phyloP scores from a whole-genome alignment of 2,113 vertebrate genomes.

The Laticauda colubrina region DNA sequence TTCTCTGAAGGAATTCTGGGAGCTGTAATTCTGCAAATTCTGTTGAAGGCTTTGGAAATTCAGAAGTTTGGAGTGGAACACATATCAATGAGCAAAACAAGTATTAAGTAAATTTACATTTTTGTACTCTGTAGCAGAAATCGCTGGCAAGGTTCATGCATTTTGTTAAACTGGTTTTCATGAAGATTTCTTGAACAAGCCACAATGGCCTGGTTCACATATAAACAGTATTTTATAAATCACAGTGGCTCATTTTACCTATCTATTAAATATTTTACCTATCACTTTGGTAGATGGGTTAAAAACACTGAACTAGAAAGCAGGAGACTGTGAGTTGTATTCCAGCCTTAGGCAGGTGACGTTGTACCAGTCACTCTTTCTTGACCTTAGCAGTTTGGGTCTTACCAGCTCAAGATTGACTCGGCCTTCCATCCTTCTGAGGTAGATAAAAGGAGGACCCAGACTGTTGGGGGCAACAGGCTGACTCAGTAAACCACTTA shows the following conservation, averaged over 20 bases:
- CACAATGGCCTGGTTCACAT: not conserved
- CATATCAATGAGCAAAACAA: not conserved
- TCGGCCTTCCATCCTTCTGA: too few relatives aligned
- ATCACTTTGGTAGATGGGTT: not conserved
- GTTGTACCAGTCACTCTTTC: not conserved
- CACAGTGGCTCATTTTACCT: not conserved
- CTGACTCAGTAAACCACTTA: too few relatives aligned
- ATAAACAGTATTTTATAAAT: not conserved
- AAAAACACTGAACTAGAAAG: not conserved
- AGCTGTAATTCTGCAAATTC: not conserved
- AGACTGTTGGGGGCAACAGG: too few relatives aligned
- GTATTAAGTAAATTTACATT: not conserved
- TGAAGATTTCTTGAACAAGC: not conserved
- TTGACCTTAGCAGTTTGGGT: not conserved
- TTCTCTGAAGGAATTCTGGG: not conserved
- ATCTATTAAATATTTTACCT: not conserved
- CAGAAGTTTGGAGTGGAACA: not conserved
- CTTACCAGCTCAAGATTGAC: too few relatives aligned
- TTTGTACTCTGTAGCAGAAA: not conserved
- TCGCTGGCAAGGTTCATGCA: not conserved
- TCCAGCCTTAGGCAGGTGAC: not conserved
- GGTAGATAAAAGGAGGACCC: too few relatives aligned
- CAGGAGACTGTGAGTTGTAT: not conserved
- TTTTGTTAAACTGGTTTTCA: not conserved
- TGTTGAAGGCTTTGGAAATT: not conserved